Evolutionary conservation across 2,113 vertebrate species (phyloP), one percentile per base, ranked within the genome.

Genomic region (Catharus bicknelli): DNA sequence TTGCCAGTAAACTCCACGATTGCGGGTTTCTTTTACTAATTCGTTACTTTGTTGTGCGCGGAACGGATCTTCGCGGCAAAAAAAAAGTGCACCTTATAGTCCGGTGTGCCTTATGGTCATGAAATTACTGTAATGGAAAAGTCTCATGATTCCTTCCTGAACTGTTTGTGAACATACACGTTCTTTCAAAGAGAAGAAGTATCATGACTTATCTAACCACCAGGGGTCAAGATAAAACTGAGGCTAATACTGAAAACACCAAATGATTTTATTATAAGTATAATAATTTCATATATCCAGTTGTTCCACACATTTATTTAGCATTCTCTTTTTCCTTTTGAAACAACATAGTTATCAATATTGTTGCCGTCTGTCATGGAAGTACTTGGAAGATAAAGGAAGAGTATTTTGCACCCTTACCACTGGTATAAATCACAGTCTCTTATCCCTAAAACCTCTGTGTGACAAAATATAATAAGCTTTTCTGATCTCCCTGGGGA

Each of bases 131-230:
- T 36, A 30, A 63, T 5, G 30, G 14, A 55, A 53, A 55, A 22
- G 12, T 40, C 8, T 69, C 22, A 7, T 2, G 5, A 45, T 69
- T 63, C 10, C 32, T 32, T 45, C 34, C 57, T 51, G 48, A 84
- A 63, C 15, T 51, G 26, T n/a, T 42, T 16, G 16, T 57, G 26
- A 94, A 58, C 0, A 0, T 5, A 32, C 7, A 16, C 0, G 1
- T 29, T 45, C 40, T 45, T 50, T 66, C 17, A 62, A 58, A 14
- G 9, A 68, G 20, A 27, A 83, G 32, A 90, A 74, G 74, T 10
- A 80, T 1, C 3, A 10, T 13, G 9, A 54, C 15, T 32, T 43
- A 54, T 7, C 16, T 47, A 74, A 54, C 16, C 23, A 77, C 29
- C 5, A 45, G 6, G 3, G 4, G 7, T 62, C 16, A 85, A 55